Base-by-base conservation (phyloP, 2,888 invertebrate genomes). In the Stenolophus ochropezus region DNA sequence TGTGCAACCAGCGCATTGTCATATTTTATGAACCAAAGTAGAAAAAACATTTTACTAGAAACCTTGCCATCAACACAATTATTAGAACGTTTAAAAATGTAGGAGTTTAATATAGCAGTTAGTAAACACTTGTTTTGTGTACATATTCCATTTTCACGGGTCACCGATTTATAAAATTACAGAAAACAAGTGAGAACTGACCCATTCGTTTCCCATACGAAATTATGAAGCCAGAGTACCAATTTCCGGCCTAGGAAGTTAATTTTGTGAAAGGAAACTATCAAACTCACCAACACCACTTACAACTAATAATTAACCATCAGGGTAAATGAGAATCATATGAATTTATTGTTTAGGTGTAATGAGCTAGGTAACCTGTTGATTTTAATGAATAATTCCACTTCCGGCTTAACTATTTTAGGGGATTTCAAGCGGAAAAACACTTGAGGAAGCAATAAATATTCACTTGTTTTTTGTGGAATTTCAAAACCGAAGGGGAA, bases 331-430 rank as follows among this genome's bases (percentile, higher is more conserved):
- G 18, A 27, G 27, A 61, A 21, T 4, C 21, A 61, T 58, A 58
- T 61, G 23, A 61, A 61, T 21, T 61, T 69, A 69, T 69, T 69
- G 65, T 69, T 33, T 69, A 33, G 27, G 18, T 27, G 65, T 69
- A 69, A 69, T 69, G 65, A 69, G 65, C 65, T 69, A 69, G 33
- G 65, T n/a, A 69, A 69, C 65, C 65, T 69, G 65, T 69, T 69
- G 33, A 69, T 69, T 18, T 27, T 69, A 69, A 42, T 42, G 33
- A 42, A 42, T 42, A 11, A 69, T 33, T 27, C 4, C 33, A 69
- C 65, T 69, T 69, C 65, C 65, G 65, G 65, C 27, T 61, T 33
- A 33, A 25, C n/a, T 33, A 27, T 33, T 69, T 69, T 69, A 14
- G 33, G 65, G 65, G 14, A 69, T 69, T 69, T 69, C 65, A 69